Evolutionary conservation across 2,797 vertebrate genomes (phyloP), one percentile per base, ranked within the genome.

Genomic region (Aeoliscus strigatus): DNA sequence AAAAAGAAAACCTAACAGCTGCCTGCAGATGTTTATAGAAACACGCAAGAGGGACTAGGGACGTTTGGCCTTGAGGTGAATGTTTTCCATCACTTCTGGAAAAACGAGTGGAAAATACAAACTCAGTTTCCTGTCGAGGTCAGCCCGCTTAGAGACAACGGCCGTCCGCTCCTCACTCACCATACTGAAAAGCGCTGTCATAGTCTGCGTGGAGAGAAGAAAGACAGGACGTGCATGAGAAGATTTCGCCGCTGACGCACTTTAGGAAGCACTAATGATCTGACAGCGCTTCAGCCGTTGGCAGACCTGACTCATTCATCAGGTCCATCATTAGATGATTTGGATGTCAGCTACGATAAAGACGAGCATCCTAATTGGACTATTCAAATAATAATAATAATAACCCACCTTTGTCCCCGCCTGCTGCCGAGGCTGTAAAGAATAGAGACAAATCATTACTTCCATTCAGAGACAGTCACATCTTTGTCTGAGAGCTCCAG

Each of bases 181-280:
- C 89, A 15, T 90, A 90, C 27, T 85, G 28, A 80, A 90, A 90
- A 34, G 72, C 73, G 26, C 77, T 85, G 83, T 89, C 79, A 29
- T 63, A 60, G 53, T 86, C 86, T 85, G 77, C 13, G 2, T 28
- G 48, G 38, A 45, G 46, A 75, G 39, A 74, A 39, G 17, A 68
- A 47, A 66, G 25, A 63, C 18, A 17, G 34, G 32, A 47, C 36
- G 64, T 5, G 49, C 53, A 68, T 57, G 48, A 73, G 36, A 40
- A 77, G 31, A 62, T 68, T 54, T 55, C 54, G 6, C 31, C 45
- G 51, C 27, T 51, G 66, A 73, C 63, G 60, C 40, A 53, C 65
- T 66, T 68, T 45, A 73, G 28, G 55, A 62, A 23, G n/a, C n/a
- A n/a, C n/a, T 8, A 34, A n/a, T 43, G 9, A 70, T 55, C 48